These are phyloP conservation scores for Polypterus bichir DNA, from an alignment of 2,113 vertebrate genomes.

Conservation along the genomic window DNA sequence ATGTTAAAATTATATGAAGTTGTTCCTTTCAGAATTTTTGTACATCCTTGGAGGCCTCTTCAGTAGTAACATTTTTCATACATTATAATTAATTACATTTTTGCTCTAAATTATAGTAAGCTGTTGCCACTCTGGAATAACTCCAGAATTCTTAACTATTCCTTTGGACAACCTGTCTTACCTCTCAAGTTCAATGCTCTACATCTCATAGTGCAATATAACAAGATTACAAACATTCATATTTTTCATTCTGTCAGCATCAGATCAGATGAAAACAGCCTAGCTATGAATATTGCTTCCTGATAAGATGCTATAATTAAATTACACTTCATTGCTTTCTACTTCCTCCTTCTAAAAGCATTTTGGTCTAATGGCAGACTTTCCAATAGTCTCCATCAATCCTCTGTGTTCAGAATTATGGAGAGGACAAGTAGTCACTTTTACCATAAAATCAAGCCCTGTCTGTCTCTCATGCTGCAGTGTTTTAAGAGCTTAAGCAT, in stretches of 20 bases:
- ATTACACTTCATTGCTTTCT: slow-evolving; percentile 2
- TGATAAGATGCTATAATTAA: slow-evolving; percentile 6
- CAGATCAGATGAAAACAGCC: slow-evolving; percentile 3
- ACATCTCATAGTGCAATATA: neutral
- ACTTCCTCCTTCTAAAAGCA: neutral
- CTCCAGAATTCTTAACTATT: neutral
- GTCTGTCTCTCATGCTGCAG: too few relatives aligned
- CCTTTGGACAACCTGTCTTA: neutral
- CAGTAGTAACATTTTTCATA: too few relatives aligned
- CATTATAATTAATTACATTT: too few relatives aligned
- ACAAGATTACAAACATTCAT: slow-evolving; percentile 1
- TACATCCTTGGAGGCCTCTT: too few relatives aligned
- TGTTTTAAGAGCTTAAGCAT: too few relatives aligned
- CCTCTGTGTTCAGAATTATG: neutral
- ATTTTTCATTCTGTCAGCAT: slow-evolving; percentile 3
- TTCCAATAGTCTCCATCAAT: neutral
- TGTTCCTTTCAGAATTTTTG: too few relatives aligned
- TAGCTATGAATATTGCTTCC: slow-evolving; percentile 5
- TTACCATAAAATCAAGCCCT: neutral
- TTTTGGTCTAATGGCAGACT: slow-evolving; percentile 1
- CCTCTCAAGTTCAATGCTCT: neutral
- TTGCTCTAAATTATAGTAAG: too few relatives aligned
- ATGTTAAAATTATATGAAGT: too few relatives aligned
- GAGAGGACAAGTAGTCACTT: slow-evolving; percentile 1
- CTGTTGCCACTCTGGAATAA: too few relatives aligned